Evolutionary conservation across 2,888 invertebrate species (phyloP).

Genomic region (Theretra japonica): DNA sequence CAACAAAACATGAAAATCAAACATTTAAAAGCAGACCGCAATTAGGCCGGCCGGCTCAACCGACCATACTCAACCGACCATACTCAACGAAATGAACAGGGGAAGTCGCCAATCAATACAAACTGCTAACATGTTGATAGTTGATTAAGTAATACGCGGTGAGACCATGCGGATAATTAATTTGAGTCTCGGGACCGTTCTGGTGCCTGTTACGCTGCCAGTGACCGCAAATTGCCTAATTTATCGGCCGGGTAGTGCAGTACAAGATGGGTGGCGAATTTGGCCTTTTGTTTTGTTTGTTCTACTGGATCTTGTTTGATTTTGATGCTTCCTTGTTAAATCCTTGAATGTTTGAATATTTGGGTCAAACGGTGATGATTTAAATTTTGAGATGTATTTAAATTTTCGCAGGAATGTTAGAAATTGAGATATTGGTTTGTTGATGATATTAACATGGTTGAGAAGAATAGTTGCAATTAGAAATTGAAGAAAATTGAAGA

Average conservation of each 20-base stretch:
- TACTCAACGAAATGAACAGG: conserved; percentile 51
- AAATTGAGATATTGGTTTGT: too few species aligned
- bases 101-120: conserved; percentile 49
- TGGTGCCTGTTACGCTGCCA: conserved; percentile 24
- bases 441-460: too few species aligned
- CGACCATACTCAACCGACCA: conserved; percentile 32
- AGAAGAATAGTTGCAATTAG: too few species aligned
- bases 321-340: neutral
- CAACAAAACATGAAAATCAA: neutral
- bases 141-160: conserved; percentile 62
- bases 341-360: neutral
- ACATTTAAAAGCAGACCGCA: neutral
- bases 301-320: neutral
- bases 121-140: conserved; percentile 59
- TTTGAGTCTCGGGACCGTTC: conserved; percentile 54
- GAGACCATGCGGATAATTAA: conserved; percentile 67
- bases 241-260: conserved; percentile 38
- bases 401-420: too few species aligned
- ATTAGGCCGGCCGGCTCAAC: neutral
- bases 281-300: conserved; percentile 19
- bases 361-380: too few species aligned
- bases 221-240: conserved; percentile 44
- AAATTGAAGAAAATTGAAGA: too few species aligned
- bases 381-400: too few species aligned
- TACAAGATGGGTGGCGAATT: conserved; percentile 16